Evolutionary conservation across 1,140 invertebrate genomes (phyloP), one percentile per base, ranked within the genome.

Genomic region (Drosophila pectinifera): DNA sequence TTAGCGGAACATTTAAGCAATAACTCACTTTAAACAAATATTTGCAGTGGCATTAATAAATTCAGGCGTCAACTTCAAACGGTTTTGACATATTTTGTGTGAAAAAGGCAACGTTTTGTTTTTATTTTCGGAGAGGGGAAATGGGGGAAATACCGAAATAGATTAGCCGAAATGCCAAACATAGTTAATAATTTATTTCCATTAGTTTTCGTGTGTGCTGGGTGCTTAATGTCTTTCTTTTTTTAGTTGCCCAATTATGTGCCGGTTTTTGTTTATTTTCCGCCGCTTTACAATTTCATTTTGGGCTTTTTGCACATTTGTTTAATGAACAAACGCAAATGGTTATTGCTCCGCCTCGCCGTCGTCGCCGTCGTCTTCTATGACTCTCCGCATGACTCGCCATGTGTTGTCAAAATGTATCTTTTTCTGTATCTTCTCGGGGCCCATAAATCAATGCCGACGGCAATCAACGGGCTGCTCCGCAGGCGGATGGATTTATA

Each of bases 381-480:
- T 42, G 38, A 39, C 28, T 26, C 53, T 45, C 10, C 28, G n/a
- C n/a, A 31, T 31, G 28, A 31, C 28, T 31, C n/a, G 46, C 38
- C 72, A 76, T 76, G 62, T 75, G 73, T 75, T 75, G 72, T 76
- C 61, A 63, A 74, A 74, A 74, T 74, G 72, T 74, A 63, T 63
- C 69, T 74, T 72, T 28, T 54, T 22, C 16, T 70, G 63, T 54
- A 46, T 69, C 53, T 49, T 22, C 46, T 18, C 59, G 34, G 22
- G 62, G 49, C 49, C 73, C 73, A 76, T 76, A 76, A 76, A 76
- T 76, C 73, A 76, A 67, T 57, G 73, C 72, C 73, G 73, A 36
- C 59, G 73, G 72, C 73, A 75, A 75, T 75, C 73, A 75, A 63
- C 72, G 36, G 41, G 46, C 28, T 18, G 45, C 68, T 53, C 43